Evolutionary conservation across 2,888 invertebrate genomes (phyloP), one percentile per base, ranked within the genome.

Genomic region (Furcula furcula): DNA sequence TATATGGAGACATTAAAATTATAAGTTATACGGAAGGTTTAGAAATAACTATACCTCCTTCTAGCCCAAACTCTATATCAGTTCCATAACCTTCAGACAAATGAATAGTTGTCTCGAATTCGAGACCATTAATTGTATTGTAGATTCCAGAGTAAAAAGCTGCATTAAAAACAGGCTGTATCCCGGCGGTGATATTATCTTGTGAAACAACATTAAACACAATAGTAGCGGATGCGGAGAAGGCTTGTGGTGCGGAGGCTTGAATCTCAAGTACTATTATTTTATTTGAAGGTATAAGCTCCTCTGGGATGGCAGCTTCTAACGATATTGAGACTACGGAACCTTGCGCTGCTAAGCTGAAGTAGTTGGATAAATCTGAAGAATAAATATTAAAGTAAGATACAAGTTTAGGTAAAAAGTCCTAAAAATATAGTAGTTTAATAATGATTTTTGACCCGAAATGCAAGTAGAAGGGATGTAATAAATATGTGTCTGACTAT

Each of bases 41-140:
- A n/a, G n/a, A n/a, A n/a, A n/a, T n/a, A n/a, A n/a, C n/a, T 4
- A 16, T 27, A 66, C 68, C 65, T 52, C 66, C 69, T 31, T 57
- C 55, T 0, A 71, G 45, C 11, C 7, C 12, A 28, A 66, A 68
- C 7, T 27, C 31, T 1, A 70, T 65, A 7, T 29, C 41, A 7
- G 39, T 36, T n/a, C 61, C 53, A 12, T 55, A 60, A 4, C 64
- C 65, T 19, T 50, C 27, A 1, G 37, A 13, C 3, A 66, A 27
- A 0, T 46, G 35, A 10, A 68, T 55, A 0, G 38, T 29, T 4
- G 42, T 36, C 1, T 37, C 33, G 15, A 63, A 43, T 1, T 25
- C 15, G 3, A 65, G 42, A 1, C 54, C 56, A 7, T 1, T 32
- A 3, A 14, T 16, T 5, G 35, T 38, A 4, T 45, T 39, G 32